These are phyloP conservation scores for Lamellibrachia satsuma DNA, from an alignment of 2,888 invertebrate species.

Conservation along the genomic window DNA sequence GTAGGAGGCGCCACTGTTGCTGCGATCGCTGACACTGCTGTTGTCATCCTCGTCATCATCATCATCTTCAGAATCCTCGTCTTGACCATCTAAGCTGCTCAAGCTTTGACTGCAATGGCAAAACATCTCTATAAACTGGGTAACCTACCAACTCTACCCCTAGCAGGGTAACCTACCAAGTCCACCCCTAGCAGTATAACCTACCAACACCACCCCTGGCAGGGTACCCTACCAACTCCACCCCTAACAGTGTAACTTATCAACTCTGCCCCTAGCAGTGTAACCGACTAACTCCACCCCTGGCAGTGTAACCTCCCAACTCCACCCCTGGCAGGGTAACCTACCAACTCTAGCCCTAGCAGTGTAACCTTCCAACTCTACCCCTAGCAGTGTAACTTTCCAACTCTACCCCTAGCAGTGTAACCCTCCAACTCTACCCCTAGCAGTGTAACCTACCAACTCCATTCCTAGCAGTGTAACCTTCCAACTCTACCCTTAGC, in stretches of 20 bases:
- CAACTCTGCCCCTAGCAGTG: too few species aligned
- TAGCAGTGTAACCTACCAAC: too few species aligned
- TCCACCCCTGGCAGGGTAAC: too few species aligned
- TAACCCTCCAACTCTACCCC: too few species aligned
- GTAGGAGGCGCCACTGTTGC: not conserved
- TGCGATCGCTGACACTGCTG: constrained; percentile 12
- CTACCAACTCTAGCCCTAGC: too few species aligned
- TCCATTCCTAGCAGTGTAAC: too few species aligned
- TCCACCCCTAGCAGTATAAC: not conserved
- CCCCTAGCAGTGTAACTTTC: too few species aligned
- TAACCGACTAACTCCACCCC: too few species aligned
- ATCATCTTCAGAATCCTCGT: constrained; percentile 31
- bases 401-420: too few species aligned
- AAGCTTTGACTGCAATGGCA: constrained; percentile 49
- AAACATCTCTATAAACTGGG: not conserved
- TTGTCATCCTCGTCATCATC: constrained; percentile 40
- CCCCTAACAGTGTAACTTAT: not conserved
- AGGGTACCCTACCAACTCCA: not conserved
- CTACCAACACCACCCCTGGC: not conserved
- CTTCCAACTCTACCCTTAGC: too few species aligned
- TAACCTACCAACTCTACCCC: not conserved
- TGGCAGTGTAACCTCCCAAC: too few species aligned
- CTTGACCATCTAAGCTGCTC: constrained; percentile 49
- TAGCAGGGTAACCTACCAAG: not conserved
- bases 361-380: too few species aligned